Evolutionary conservation across 2,797 vertebrate genomes (phyloP), one percentile per base, ranked within the genome.

Genomic region (Furcifer pardalis): DNA sequence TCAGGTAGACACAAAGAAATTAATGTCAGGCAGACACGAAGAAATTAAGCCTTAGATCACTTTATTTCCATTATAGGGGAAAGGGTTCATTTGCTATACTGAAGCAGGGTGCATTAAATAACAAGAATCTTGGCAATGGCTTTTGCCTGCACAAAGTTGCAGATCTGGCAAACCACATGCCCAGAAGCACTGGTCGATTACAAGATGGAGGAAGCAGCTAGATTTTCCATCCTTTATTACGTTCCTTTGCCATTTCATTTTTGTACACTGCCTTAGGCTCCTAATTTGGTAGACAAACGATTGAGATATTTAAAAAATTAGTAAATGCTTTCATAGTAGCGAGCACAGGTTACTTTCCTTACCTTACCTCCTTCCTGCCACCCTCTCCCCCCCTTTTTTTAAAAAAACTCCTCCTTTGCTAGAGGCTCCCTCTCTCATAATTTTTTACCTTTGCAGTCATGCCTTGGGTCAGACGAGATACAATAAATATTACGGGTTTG

Each of bases 401-500:
- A 25, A 71, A 71, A 71, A 71, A 40, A 80, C 65, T 68, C 83
- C 37, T 49, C 10, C 44, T 32, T 68, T 62, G 63, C 79, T 60
- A 46, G 76, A 49, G 75, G 79, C 77, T 81, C 79, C 87, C 68
- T 23, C 17, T 74, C 8, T 76, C 66, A 80, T 82, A 40, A 79
- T 60, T 74, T 74, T 79, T 84, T 88, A 68, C 52, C 77, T 74
- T 59, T 30, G 30, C 49, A 87, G 30, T 59, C 2, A 0, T 40
- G 46, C 91, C 66, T 81, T 59, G 21, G 87, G 82, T 86, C 78
- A 81, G 44, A 25, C 15, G 79, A 90, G 44, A 62, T 81, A 62
- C 72, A 85, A 79, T 89, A 87, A 81, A 81, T 88, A 19, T 91
- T 79, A 79, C 87, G 90, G 83, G 63, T 68, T 71, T 76, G 86